A percentile compares a stretch with the other conserved stretches of the same genome.
These are phyloP conservation scores for Pseudomugil tenellus DNA, from an alignment of 2,797 vertebrate genomes.

Conservation along the genomic window DNA sequence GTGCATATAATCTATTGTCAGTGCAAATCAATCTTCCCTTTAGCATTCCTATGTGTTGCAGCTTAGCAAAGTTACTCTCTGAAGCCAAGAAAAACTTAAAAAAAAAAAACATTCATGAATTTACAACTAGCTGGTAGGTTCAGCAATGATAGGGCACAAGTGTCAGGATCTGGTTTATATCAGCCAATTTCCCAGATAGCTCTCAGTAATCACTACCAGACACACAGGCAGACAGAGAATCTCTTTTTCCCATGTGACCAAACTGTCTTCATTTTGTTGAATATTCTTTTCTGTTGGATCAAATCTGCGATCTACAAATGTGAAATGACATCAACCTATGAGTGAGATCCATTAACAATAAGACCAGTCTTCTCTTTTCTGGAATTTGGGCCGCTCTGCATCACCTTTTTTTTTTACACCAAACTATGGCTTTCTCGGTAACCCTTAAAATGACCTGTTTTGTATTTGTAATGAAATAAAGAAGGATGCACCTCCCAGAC, in stretches of 20 bases:
- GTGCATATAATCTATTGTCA: slow-evolving; percentile 46
- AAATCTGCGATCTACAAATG: slow-evolving; percentile 33
- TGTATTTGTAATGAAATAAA: slow-evolving; percentile 33
- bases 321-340: slow-evolving; percentile 67
- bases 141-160: slow-evolving; percentile 51
- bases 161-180: slow-evolving; percentile 59
- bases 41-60: slow-evolving; percentile 41
- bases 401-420: slow-evolving; percentile 16
- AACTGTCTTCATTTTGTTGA: slow-evolving; percentile 34
- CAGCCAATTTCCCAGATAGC: slow-evolving; percentile 46
- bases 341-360: slow-evolving; percentile 48
- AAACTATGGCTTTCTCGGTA: slow-evolving; percentile 37
- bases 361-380: slow-evolving; percentile 43
- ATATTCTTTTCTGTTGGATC: slow-evolving; percentile 21
- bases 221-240: slow-evolving; percentile 32
- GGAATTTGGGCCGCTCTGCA: slow-evolving; percentile 26
- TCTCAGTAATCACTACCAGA: slow-evolving; percentile 67
- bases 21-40: slow-evolving; percentile 48
- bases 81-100: slow-evolving; percentile 46
- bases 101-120: slow-evolving; percentile 50
- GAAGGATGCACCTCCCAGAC: slow-evolving; percentile 40
- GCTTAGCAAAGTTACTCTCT: slow-evolving; percentile 38
- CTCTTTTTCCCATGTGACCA: slow-evolving; percentile 18
- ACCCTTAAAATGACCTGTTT: slow-evolving; percentile 37
- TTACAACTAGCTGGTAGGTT: slow-evolving; percentile 56